Conservation (phyloP, 2,113 vertebrate species). For the Donacobius atricapilla region DNA sequence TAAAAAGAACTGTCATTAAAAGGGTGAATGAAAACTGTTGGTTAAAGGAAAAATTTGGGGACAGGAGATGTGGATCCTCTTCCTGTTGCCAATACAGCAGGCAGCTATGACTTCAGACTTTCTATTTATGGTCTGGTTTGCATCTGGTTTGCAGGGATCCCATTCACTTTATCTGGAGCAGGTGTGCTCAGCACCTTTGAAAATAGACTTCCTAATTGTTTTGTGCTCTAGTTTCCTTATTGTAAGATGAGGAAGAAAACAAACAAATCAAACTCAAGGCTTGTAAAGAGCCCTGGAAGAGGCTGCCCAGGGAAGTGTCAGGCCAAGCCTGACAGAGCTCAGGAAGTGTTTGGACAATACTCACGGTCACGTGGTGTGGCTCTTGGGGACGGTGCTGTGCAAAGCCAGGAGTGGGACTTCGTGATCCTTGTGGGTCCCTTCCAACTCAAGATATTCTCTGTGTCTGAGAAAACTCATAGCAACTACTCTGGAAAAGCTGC, state of each 20-base stretch:
- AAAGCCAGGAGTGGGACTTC: rapidly evolving
- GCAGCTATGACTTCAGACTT: background rate
- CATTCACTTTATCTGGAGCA: background rate
- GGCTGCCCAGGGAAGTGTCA: no score
- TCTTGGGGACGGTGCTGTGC: background rate
- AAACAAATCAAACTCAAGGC: background rate
- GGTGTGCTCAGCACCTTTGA: background rate
- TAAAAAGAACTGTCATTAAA: background rate
- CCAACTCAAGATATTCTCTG: background rate
- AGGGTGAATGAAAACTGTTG: background rate
- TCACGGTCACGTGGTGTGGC: rapidly evolving
- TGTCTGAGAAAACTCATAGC: background rate
- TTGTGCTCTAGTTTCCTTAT: background rate
- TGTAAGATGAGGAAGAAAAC: background rate
- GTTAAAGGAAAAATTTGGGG: background rate
- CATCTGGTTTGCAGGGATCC: background rate
- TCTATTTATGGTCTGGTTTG: background rate
- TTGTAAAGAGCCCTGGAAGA: background rate
- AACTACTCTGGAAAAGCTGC: background rate
- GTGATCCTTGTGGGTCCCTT: background rate
- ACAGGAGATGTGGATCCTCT: background rate
- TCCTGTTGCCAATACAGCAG: background rate
- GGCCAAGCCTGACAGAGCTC: background rate
- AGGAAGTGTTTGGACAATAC: background rate
- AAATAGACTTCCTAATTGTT: background rate